phyloP scores from a whole-genome alignment of 2,797 vertebrate species.

The Ctenosaura bakeri region DNA sequence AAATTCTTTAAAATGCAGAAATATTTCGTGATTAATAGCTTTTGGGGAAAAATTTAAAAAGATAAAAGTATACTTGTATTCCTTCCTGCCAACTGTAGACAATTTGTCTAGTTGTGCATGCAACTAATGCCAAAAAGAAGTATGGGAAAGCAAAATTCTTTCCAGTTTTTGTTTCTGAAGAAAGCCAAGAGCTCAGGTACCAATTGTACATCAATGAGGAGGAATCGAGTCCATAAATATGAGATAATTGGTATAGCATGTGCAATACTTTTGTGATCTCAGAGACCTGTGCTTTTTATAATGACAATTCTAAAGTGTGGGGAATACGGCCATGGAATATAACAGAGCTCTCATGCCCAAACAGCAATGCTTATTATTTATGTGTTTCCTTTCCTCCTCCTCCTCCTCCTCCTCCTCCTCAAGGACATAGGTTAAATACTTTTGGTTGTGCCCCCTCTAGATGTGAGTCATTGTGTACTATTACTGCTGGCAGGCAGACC shows the following conservation, averaged over 20 bases:
- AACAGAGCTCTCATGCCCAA: background rate
- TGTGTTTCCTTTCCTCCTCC: background rate
- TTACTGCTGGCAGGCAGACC: background rate
- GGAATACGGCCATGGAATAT: background rate
- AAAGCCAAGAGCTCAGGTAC: background rate
- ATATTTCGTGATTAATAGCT: background rate
- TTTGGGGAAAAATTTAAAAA: background rate
- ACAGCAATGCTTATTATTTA: constrained; percentile 27
- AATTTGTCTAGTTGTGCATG: background rate
- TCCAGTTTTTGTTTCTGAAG: background rate
- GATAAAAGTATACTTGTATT: background rate
- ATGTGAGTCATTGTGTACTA: fast-evolving
- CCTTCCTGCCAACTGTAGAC: background rate
- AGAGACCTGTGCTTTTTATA: background rate
- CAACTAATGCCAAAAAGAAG: constrained; percentile 11
- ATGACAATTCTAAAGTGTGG: background rate
- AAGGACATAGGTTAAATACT: background rate
- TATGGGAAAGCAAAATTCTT: background rate
- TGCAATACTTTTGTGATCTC: background rate
- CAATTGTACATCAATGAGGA: background rate
- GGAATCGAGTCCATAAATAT: background rate
- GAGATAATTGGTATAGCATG: constrained; percentile 16
- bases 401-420: background rate
- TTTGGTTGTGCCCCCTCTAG: background rate
- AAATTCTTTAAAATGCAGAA: background rate